Percentiles rank a stretch among this genome's conserved stretches.
Conservation (phyloP, 37 sponge, comb jelly and placozoan species). For the Ephydatia muelleri region DNA sequence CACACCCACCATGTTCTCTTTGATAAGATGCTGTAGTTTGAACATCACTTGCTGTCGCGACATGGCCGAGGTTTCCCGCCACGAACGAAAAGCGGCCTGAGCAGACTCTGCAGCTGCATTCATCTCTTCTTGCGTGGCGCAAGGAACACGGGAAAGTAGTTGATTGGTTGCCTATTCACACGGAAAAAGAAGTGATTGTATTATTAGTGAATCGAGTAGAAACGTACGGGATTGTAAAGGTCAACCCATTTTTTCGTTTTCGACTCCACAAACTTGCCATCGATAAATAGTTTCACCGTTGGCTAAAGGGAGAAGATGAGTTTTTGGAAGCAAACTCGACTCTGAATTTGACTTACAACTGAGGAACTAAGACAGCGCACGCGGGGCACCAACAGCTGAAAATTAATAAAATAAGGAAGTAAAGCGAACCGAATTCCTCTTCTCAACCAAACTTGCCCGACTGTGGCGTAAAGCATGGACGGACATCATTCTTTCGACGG, state of each 20-base stretch:
- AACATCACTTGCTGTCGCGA: slow-evolving; percentile 96
- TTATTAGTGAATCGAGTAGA: neutral
- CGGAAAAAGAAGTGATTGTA: neutral
- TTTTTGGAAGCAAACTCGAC: no score
- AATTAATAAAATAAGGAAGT: neutral
- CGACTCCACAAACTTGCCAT: slow-evolving; percentile 93
- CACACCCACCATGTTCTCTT: slow-evolving; percentile 75
- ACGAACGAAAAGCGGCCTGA: slow-evolving; percentile 71
- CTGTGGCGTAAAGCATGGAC: no score
- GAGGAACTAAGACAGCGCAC: neutral
- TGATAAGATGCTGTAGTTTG: slow-evolving; percentile 88
- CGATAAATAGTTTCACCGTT: slow-evolving; percentile 85
- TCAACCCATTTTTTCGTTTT: slow-evolving; percentile 93
- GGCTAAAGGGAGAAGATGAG: slow-evolving; percentile 32
- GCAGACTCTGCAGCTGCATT: slow-evolving; percentile 90
- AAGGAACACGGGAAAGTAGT: slow-evolving; percentile 90
- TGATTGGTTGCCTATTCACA: slow-evolving; percentile 88
- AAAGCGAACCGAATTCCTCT: neutral
- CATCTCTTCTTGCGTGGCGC: slow-evolving; percentile 95
- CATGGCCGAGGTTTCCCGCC: slow-evolving; percentile 79
- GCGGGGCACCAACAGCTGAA: neutral
- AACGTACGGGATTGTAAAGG: slow-evolving; percentile 86
- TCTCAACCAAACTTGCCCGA: neutral
- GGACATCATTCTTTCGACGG: no score
- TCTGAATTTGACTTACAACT: no score